These are phyloP conservation scores for Orbicella faveolata DNA, from an alignment of 64 coral and sea anemone species.

Conservation along the genomic window DNA sequence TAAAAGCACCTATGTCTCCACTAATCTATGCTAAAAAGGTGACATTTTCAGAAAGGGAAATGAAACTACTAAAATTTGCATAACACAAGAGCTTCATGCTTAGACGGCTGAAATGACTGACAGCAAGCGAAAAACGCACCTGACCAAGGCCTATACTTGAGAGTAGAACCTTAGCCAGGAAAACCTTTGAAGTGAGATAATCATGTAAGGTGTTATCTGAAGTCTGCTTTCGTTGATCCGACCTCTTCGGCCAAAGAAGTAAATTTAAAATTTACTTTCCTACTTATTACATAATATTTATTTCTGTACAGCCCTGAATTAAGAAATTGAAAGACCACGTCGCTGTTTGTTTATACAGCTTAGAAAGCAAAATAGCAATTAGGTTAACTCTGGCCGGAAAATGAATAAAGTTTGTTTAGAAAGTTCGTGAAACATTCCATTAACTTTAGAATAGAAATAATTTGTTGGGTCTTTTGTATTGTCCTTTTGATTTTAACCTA, in stretches of 20 bases:
- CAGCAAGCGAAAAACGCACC: neutral
- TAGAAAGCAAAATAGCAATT: slow-evolving; percentile 34
- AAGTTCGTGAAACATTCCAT: neutral
- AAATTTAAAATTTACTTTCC: neutral
- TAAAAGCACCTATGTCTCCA: neutral
- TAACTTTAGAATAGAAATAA: neutral
- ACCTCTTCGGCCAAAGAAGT: neutral
- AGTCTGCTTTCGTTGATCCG: neutral
- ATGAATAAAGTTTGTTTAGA: neutral
- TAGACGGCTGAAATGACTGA: neutral
- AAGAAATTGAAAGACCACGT: neutral
- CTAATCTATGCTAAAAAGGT: slow-evolving; percentile 19
- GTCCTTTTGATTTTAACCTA: neutral
- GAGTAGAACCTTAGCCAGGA: too few relatives aligned
- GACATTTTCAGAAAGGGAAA: neutral
- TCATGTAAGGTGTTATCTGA: too few relatives aligned
- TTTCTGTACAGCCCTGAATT: neutral
- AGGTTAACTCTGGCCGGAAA: neutral
- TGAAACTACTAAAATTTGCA: slow-evolving; percentile 12
- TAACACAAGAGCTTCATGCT: slow-evolving; percentile 1
- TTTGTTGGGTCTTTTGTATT: neutral
- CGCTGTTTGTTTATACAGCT: slow-evolving; percentile 31
- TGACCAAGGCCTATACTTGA: too few relatives aligned
- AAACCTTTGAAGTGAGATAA: too few relatives aligned
- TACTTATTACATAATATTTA: neutral